phyloP scores from a whole-genome alignment of 2,113 vertebrate genomes.

The human region GRCh38 chr3:59896501-59897000 shows the following conservation, averaged over 20 bases:
- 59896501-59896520: slow-evolving; percentile 36
- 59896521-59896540: not conserved
- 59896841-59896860: not conserved
- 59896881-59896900: not conserved
- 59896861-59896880: not conserved
- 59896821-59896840: not conserved
- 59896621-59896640: not conserved
- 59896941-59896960: rapidly evolving
- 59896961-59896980: not conserved
- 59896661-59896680: not conserved
- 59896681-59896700: slow-evolving; percentile 37
- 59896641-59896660: slow-evolving; percentile 18
- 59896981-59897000: not conserved
- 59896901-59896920: not conserved
- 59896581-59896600: slow-evolving; percentile 35
- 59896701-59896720: not conserved
- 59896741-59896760: slow-evolving; percentile 9
- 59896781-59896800: slow-evolving; percentile 36
- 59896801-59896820: not conserved
- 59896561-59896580: slow-evolving; percentile 34
- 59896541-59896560: not conserved
- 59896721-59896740: not conserved
- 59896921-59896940: not conserved
- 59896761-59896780: slow-evolving; percentile 19
- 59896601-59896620: slow-evolving; percentile 15